These are phyloP conservation scores for Xenops minutus DNA, from an alignment of 2,797 vertebrate genomes.

Conservation along the genomic window DNA sequence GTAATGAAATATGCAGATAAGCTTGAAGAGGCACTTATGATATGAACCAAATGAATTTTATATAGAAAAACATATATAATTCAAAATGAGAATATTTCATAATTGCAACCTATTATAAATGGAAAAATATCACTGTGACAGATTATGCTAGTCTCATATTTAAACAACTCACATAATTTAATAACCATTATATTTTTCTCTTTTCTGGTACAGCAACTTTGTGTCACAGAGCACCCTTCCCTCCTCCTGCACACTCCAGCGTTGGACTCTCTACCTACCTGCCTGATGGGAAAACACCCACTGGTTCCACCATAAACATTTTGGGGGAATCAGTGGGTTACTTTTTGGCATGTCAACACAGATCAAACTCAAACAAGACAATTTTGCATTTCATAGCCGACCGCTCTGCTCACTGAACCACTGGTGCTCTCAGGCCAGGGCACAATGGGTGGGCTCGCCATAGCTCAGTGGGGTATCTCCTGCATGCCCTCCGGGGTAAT, in stretches of 20 bases:
- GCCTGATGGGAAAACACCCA: neutral
- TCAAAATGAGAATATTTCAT: constrained; percentile 44
- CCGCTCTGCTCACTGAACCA: neutral
- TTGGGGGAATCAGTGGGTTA: neutral
- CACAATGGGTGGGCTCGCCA: neutral
- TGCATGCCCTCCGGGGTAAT: neutral
- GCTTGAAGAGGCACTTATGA: constrained; percentile 24
- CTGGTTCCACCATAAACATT: neutral
- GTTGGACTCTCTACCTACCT: neutral
- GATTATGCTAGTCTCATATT: constrained; percentile 46
- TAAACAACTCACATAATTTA: neutral
- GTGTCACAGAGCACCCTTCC: neutral
- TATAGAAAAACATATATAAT: neutral
- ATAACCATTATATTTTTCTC: neutral
- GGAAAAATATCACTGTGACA: neutral
- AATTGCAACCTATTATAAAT: constrained; percentile 37
- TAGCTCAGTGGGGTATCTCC: neutral
- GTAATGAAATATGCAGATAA: constrained; percentile 66
- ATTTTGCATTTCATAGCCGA: neutral
- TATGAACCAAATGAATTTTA: constrained; percentile 50
- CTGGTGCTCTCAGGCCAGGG: neutral
- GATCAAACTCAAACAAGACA: neutral
- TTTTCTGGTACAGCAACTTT: neutral
- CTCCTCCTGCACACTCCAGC: fast-evolving
- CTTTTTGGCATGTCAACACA: neutral